Evolutionary conservation across 2,888 invertebrate species (phyloP), one percentile per base, ranked within the genome.

Genomic region (Stenolophus ochropezus): DNA sequence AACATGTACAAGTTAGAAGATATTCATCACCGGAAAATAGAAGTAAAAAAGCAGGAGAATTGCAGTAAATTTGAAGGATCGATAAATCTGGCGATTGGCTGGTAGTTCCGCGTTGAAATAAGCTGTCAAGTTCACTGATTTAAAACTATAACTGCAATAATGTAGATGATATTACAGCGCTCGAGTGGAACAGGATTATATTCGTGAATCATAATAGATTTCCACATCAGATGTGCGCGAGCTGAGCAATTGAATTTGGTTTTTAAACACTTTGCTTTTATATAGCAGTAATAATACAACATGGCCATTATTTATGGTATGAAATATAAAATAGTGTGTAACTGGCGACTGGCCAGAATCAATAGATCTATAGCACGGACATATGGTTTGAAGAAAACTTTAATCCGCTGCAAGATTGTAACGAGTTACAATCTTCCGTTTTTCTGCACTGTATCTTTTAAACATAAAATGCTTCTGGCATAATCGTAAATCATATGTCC

Each of bases 301-400:
- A 79, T 79, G 69, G 79, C 69, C 69, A 80, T 80, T 80, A 80
- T 80, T 80, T 73, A 80, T 80, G 71, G 80, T 56, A 73, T 56
- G 56, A 69, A 73, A 80, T 80, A 69, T 80, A 80, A 80, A 80
- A 73, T 80, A 80, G 80, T 80, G 80, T 71, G 69, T 73, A 80
- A 73, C 80, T 80, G 80, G 80, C 80, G 42, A 18, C 33, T 16
- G 11, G 71, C 80, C 80, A 80, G 47, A 73, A 80, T 80, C 80
- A 80, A 80, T 80, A 80, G 56, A 73, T 80, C 80, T 80, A 80
- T 80, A 80, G 58, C 73, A 80, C 58, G 47, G 73, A 20, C 80
- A 80, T 80, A 80, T 80, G 80, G 80, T 73, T 80, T 53, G 21
- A 73, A 80, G 56, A 56, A 80, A 78, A 78, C 69, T 78, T 69